Evolutionary conservation across 2,797 vertebrate species (phyloP).

Genomic region (Tapirus indicus): DNA sequence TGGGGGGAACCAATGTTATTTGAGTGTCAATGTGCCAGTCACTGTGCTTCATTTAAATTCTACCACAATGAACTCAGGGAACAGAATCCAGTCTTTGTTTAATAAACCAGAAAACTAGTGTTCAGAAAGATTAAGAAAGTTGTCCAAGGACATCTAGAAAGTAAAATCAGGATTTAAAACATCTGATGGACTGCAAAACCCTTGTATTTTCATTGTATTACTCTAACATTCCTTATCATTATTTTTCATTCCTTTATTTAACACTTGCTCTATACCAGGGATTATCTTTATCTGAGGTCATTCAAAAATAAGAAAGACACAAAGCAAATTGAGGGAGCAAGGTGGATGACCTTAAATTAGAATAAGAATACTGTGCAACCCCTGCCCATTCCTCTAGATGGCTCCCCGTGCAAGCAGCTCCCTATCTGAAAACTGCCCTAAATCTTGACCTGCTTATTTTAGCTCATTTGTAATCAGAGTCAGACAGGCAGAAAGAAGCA

Average conservation of each 20-base stretch:
- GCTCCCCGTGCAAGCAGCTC: slow-evolving; percentile 16
- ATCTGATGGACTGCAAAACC: neutral
- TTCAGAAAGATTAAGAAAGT: slow-evolving; percentile 5
- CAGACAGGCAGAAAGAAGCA: slow-evolving; percentile 35
- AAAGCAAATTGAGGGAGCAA: neutral
- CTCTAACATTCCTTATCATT: neutral
- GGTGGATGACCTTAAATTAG: neutral
- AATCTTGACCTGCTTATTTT: slow-evolving; percentile 16
- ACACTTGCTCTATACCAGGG: neutral
- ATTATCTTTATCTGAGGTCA: neutral
- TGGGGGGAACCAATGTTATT: neutral
- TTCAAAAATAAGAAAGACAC: neutral
- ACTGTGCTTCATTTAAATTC: neutral
- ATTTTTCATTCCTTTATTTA: slow-evolving; percentile 29
- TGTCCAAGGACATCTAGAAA: neutral
- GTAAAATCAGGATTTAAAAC: neutral
- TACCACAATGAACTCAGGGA: neutral
- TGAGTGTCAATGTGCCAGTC: no score
- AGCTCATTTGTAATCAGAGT: slow-evolving; percentile 49
- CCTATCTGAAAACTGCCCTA: neutral
- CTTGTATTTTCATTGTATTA: neutral
- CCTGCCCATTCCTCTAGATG: neutral
- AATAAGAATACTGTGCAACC: neutral
- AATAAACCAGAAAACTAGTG: neutral
- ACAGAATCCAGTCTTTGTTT: neutral